phyloP scores from a whole-genome alignment of 2,888 invertebrate species.

The Epinotia demarniana region DNA sequence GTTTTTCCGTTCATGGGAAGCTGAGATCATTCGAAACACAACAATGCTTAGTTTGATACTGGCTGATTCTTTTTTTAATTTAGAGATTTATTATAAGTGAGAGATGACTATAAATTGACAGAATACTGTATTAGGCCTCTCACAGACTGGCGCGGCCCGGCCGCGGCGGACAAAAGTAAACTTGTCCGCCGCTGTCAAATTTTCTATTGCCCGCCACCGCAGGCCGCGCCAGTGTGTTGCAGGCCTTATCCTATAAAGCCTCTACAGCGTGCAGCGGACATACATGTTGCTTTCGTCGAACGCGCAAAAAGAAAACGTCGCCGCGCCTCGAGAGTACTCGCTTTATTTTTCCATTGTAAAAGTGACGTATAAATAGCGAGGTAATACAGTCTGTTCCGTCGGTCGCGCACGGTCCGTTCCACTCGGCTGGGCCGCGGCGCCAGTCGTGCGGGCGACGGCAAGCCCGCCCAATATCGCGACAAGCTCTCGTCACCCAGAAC shows the following conservation, averaged over 20 bases:
- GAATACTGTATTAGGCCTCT: too few relatives aligned
- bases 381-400: slow-evolving; percentile 45
- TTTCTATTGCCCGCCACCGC: too few relatives aligned
- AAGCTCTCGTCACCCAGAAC: slow-evolving; percentile 57
- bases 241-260: background rate
- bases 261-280: background rate
- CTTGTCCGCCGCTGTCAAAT: too few relatives aligned
- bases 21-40: too few relatives aligned
- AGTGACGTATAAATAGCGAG: slow-evolving; percentile 43
- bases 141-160: too few relatives aligned
- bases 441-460: slow-evolving; percentile 73
- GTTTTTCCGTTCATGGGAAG: too few relatives aligned
- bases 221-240: too few relatives aligned
- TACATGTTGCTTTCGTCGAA: background rate
- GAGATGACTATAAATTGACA: too few relatives aligned
- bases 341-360: slow-evolving; percentile 49
- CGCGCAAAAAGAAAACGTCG: slow-evolving; percentile 20
- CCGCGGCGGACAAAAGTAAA: too few relatives aligned
- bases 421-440: slow-evolving; percentile 62
- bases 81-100: too few relatives aligned
- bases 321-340: slow-evolving; percentile 18
- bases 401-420: slow-evolving; percentile 62
- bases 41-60: too few relatives aligned
- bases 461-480: slow-evolving; percentile 74
- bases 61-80: too few relatives aligned